These are phyloP conservation scores for Salmo trutta DNA, from an alignment of 2,797 vertebrate species.

Conservation along the genomic window DNA sequence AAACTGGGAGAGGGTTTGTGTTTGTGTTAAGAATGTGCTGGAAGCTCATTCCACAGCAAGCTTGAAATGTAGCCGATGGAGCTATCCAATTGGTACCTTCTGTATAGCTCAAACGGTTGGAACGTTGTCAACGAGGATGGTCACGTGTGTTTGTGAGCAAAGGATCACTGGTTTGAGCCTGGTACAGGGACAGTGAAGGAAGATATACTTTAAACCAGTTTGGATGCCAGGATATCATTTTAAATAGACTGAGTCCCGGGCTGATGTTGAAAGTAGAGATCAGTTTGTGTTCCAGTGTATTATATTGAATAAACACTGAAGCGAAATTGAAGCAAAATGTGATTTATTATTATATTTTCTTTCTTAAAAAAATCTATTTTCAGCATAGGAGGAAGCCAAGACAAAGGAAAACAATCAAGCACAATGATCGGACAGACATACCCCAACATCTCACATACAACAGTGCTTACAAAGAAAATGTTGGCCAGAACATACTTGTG, in stretches of 20 bases:
- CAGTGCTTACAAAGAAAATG: constrained; percentile 41
- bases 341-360: constrained; percentile 72
- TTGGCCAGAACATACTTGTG: constrained; percentile 13
- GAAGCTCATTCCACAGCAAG: no score
- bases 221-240: not conserved
- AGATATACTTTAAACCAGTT: no score
- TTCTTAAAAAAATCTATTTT: constrained; percentile 71
- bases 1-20: constrained; percentile 12
- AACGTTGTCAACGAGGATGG: no score
- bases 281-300: not conserved
- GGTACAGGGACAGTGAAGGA: no score
- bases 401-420: constrained; percentile 58
- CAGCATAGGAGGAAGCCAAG: constrained; percentile 59
- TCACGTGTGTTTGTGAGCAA: not conserved
- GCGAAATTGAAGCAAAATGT: constrained; percentile 52
- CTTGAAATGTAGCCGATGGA: no score
- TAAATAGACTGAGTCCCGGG: not conserved
- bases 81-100: no score
- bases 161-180: no score
- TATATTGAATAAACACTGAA: constrained; percentile 40
- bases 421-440: constrained; percentile 49
- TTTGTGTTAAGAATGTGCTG: no score
- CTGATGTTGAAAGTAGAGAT: not conserved
- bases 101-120: no score
- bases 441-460: constrained; percentile 59